Conservation (phyloP, 2,797 vertebrate species). For the Oceanodroma leucorhoa region DNA sequence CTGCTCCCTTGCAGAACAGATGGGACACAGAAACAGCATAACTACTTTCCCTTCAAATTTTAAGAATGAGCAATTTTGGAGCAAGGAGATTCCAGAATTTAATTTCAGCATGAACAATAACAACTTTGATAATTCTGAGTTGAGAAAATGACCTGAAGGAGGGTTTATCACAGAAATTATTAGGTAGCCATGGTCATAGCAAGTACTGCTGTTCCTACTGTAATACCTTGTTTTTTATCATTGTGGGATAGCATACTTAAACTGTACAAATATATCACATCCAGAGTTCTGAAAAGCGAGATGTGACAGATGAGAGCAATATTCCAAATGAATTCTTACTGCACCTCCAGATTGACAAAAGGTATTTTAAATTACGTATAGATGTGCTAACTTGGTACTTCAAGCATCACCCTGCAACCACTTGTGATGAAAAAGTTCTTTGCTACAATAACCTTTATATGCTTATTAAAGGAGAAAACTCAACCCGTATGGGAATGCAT, state of each 20-base stretch:
- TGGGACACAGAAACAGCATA: accelerated
- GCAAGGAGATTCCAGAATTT: not conserved
- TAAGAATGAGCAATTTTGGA: not conserved
- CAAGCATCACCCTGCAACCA: not conserved
- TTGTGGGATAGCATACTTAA: accelerated
- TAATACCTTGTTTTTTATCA: not conserved
- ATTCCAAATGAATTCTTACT: not conserved
- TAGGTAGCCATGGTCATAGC: not conserved
- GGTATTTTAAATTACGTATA: not conserved
- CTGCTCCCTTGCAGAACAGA: not conserved
- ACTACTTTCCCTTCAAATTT: not conserved
- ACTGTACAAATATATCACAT: not conserved
- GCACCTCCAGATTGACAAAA: not conserved
- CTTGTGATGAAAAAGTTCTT: not conserved
- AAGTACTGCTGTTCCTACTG: not conserved
- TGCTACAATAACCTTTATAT: not conserved
- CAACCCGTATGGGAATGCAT: not conserved
- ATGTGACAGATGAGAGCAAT: not conserved
- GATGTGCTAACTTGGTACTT: not conserved
- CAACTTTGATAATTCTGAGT: not conserved
- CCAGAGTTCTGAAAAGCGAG: not conserved
- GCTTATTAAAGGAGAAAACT: not conserved
- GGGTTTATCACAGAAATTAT: not conserved
- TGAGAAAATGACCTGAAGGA: not conserved
- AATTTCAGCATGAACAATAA: not conserved